Evolutionary conservation across 2,888 invertebrate genomes (phyloP), one percentile per base, ranked within the genome.

Genomic region (Apamea epomidion): DNA sequence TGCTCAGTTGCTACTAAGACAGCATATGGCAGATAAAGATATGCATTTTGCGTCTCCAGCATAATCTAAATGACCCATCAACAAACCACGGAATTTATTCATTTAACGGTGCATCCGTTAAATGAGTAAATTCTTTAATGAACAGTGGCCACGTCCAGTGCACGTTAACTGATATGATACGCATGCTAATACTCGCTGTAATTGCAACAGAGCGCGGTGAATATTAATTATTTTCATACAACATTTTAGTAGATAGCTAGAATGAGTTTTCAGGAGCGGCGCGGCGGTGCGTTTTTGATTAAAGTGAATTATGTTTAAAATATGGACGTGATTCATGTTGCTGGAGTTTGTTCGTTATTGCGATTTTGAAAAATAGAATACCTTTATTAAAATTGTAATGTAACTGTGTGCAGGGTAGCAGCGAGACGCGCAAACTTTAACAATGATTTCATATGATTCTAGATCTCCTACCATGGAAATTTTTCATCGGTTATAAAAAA

Each of bases 161-260:
- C 58, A 58, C 76, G 58, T 2, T 37, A 60, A 70, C 83, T 72
- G 80, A 77, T 80, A 69, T 37, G 77, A 51, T 54, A 80, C 75
- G 74, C 80, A 86, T 86, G 83, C 75, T 80, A 86, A 86, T 86
- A 45, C 60, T 58, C 62, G 69, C 16, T 51, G 77, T 83, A 73
- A 85, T 82, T 78, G 82, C 72, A 74, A 45, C 76, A 58, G 58
- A 65, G 72, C 75, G 79, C 83, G 80, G 78, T 82, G 87, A 89
- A 88, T 90, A 89, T 87, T 89, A 88, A 90, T 87, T 88, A 86
- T 86, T 88, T 88, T 82, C 81, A 77, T 84, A 85, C 85, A 88
- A 87, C 81, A 86, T 90, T 86, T 89, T 83, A 80, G 80, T 84
- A 85, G 86, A 88, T 83, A 83, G 84, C 81, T 73, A 77, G 70